Evolutionary conservation across 23 tunicate genomes (phyloP), one percentile per base, ranked within the genome.

Genomic region (Botrylloides violaceus): DNA sequence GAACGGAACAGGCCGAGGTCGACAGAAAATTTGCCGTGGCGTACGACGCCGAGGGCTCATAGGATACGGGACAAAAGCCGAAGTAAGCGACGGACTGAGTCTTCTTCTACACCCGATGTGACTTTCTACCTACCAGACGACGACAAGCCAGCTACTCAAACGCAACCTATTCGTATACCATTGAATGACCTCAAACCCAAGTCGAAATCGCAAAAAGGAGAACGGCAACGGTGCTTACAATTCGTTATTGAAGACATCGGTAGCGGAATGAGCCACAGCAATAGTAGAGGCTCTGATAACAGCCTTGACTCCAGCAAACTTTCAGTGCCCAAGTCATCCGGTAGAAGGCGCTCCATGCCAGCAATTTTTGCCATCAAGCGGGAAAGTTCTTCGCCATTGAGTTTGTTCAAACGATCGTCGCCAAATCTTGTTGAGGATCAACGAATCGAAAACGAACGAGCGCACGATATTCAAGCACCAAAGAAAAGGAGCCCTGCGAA

Each of bases 291-390:
- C 36, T 26, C 56, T 20, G 37, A 68, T 24, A 56, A 68, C 37
- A 34, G 70, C 36, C 26, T 63, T 31, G 70, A 63, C 6, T 31
- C 70, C 32, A 31, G 33, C 23, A 63, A 31, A 34, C 70, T 63
- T 4, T 15, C 35, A 25, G 35, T 33, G 35, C 1, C 3, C 56
- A 19, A 23, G 21, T 56, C 60, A 4, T 19, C 74, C 47, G 58
- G 58, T 43, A 31, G 84, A 2, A 65, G 86, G 28, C 72, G 84
- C 55, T 87, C 95, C 19, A 65, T 87, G 18, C 86, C 95, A 21
- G 61, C 49, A 28, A 61, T 71, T 3, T 71, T 80, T 55, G 36
- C 76, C 4, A 36, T 49, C 25, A 76, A 70, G 61, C 55, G 82
- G 53, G 72, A 87, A 59, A 66, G 83, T 0, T 1, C 71, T 38